Evolutionary conservation across 2,888 invertebrate species (phyloP).

Genomic region (Dicyrtoma fusca): DNA sequence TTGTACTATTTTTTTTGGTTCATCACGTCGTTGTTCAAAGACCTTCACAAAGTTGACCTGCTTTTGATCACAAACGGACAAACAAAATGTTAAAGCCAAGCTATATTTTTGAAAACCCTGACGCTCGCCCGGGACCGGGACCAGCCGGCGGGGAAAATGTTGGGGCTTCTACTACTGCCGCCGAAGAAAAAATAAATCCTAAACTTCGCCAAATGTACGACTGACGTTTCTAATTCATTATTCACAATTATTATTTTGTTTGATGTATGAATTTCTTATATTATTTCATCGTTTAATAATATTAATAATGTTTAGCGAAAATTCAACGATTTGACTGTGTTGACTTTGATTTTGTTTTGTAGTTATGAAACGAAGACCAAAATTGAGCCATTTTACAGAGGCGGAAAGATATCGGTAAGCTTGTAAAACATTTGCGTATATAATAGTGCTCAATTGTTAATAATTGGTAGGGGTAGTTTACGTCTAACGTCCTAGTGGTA

Average conservation of each 20-base stretch:
- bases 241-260: background rate
- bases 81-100: conserved; percentile 24
- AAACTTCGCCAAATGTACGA: conserved; percentile 54
- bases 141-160: background rate
- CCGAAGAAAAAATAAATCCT: conserved; percentile 47
- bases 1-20: no score
- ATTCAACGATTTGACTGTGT: background rate
- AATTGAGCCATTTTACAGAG: conserved; percentile 79
- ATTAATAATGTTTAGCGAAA: background rate
- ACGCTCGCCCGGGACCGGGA: background rate
- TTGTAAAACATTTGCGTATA: no score
- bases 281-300: background rate
- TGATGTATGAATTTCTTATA: background rate
- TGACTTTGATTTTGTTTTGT: conserved; percentile 57
- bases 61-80: no score
- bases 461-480: no score
- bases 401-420: conserved; percentile 71
- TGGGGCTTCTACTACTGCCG: background rate
- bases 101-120: conserved; percentile 23
- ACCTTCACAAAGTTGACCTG: no score
- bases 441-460: conserved; percentile 31
- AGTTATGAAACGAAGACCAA: conserved; percentile 76
- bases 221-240: no score
- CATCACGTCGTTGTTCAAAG: no score
- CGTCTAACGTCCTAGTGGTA: no score